Evolutionary conservation across 1,140 invertebrate species (phyloP), one percentile per base, ranked within the genome.

Genomic region (Trichomalopsis sarcophagae): DNA sequence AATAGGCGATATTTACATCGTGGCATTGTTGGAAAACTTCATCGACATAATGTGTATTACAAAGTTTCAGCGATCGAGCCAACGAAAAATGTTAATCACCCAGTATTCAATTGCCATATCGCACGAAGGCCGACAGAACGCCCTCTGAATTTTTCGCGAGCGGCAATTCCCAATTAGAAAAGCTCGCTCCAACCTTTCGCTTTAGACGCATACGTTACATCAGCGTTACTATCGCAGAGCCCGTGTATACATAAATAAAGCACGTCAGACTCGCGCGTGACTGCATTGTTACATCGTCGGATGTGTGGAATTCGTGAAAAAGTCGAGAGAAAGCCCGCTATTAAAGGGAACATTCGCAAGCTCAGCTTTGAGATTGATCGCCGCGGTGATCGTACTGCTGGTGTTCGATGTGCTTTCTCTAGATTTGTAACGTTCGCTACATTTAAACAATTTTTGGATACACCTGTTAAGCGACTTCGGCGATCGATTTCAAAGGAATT

Each of bases 221-320:
- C 27, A n/a, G 40, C 40, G 40, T 9, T 44, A 11, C 7, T 7
- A 44, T 44, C 40, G 40, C 33, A 36, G 6, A 44, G 9, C 10
- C 55, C 4, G 17, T 17, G 21, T 62, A 1, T 17, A 62, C 5
- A n/a, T 62, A 62, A 62, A 62, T 62, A 62, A 62, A 62, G 55
- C 55, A 6, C 55, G 21, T n/a, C 21, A 62, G 21, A 62, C 21
- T n/a, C 55, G 55, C n/a, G 44, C 75, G 21, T 40, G n/a, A 27
- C n/a, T 50, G 11, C 44, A 77, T 77, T 77, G n/a, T 77, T 50
- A 62, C 55, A 62, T 62, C 55, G 55, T 62, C 21, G 55, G 17
- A 62, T 21, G 14, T 17, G 55, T 21, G 55, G 21, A n/a, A 21
- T 21, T n/a, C 17, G 55, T 17, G 21, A 21, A 62, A 62, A 62